Conservation (phyloP, 1,140 invertebrate genomes). For the Druon quercuslanigerum region DNA sequence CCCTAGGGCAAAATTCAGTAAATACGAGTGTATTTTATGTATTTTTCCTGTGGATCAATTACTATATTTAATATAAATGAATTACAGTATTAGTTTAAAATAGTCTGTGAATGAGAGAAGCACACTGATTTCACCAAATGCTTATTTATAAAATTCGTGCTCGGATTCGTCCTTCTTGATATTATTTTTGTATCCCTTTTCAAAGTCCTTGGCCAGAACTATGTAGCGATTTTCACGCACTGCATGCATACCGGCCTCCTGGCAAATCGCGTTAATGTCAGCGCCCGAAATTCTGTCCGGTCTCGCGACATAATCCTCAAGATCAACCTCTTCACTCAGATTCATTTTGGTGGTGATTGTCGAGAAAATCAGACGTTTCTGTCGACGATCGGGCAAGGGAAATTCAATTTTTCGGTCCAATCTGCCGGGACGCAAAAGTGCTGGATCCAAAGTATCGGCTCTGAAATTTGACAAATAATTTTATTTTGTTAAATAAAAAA, state of each 20-base stretch:
- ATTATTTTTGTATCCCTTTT: slow-evolving; percentile 99
- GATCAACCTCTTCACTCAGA: slow-evolving; percentile 98
- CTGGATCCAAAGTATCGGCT: slow-evolving; percentile 98
- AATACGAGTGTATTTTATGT: too few species aligned
- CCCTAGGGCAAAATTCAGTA: too few species aligned
- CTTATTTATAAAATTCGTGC: slow-evolving; percentile 99
- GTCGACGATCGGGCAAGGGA: slow-evolving; percentile 96
- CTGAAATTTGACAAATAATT: slow-evolving; percentile 67
- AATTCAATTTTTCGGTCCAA: slow-evolving; percentile 99
- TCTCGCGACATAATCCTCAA: slow-evolving; percentile 98
- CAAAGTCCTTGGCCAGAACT: slow-evolving; percentile 98
- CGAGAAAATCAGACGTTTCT: slow-evolving; percentile 98
- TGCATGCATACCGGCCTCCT: slow-evolving; percentile 97
- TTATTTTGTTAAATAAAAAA: too few species aligned
- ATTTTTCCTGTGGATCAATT: not conserved
- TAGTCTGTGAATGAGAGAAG: not conserved
- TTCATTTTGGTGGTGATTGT: slow-evolving; percentile 99
- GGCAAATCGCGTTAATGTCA: slow-evolving; percentile 99
- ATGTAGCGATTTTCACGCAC: slow-evolving; percentile 99
- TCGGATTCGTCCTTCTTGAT: slow-evolving; percentile 99
- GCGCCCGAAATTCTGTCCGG: slow-evolving; percentile 99
- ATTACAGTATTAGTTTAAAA: slow-evolving; percentile 30
- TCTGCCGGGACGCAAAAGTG: slow-evolving; percentile 95
- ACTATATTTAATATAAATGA: slow-evolving; percentile 17
- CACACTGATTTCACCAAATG: not conserved